A percentile compares a stretch with the other conserved stretches of the same genome.
These are phyloP conservation scores for Magallana gigas DNA, from an alignment of 1,140 invertebrate species.

Conservation along the genomic window DNA sequence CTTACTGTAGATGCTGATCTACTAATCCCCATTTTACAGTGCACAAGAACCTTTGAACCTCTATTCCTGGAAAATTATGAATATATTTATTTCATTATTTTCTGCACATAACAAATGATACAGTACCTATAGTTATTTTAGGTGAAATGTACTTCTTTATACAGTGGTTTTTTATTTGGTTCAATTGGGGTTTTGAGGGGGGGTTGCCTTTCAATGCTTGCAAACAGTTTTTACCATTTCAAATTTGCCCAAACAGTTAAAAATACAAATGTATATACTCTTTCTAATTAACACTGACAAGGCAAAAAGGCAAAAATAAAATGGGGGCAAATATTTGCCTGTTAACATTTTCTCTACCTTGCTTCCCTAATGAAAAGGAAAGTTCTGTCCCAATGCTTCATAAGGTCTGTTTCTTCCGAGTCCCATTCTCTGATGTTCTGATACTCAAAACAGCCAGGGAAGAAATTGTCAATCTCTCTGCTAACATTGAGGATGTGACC, in stretches of 20 bases:
- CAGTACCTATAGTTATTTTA: too few species aligned
- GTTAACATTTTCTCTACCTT: constrained; percentile 80
- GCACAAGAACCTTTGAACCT: constrained; percentile 95
- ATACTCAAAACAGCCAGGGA: constrained; percentile 97
- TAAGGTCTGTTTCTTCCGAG: constrained; percentile 95
- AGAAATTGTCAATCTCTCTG: constrained; percentile 99
- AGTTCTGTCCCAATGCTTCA: constrained; percentile 98
- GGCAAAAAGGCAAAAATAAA: too few species aligned
- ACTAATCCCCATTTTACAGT: constrained; percentile 99
- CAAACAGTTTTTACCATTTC: too few species aligned
- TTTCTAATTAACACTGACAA: too few species aligned
- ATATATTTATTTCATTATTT: too few species aligned
- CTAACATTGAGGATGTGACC: constrained; percentile 98
- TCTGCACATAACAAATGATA: background rate
- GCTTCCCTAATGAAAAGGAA: constrained; percentile 97
- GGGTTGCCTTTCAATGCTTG: too few species aligned
- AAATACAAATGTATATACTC: too few species aligned
- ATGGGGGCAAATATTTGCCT: too few species aligned
- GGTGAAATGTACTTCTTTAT: too few species aligned
- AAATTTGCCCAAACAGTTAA: too few species aligned
- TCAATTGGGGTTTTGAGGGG: too few species aligned
- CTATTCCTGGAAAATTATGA: constrained; percentile 83
- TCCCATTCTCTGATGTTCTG: constrained; percentile 98
- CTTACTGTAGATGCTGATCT: constrained; percentile 96
- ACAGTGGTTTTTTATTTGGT: too few species aligned